Base-by-base conservation (phyloP, 2,888 invertebrate genomes). In the Cryptocheilus praepositus region DNA sequence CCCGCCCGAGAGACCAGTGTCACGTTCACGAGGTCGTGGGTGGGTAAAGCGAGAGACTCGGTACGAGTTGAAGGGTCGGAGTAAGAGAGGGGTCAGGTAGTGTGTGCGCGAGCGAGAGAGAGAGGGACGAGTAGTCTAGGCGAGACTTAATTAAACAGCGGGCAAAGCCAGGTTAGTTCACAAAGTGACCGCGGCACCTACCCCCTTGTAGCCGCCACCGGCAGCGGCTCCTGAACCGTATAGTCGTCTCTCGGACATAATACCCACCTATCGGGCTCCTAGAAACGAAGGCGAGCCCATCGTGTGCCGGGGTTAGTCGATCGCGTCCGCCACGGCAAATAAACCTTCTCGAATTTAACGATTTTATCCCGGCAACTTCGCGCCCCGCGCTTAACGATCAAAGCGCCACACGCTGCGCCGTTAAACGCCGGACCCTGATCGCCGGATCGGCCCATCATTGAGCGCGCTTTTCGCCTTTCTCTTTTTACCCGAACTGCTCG, bases 121-220 rank as follows among this genome's bases (percentile, higher is more conserved):
- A 57, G 75, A 74, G 80, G 83, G 80, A 81, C 79, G 83, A 86
- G 84, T 84, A 85, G 86, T 84, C 84, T 83, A 85, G 86, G 86
- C 84, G 82, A 86, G 87, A 88, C 87, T 88, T 88, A 88, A 88
- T 88, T 88, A 88, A 88, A 88, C 87, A 87, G 83, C 83, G 82
- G 81, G 85, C 83, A 86, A 86, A 86, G 86, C 87, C 84, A 84
- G 86, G 85, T 86, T 86, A 87, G 87, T 85, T 88, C 87, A 88
- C 88, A 89, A 89, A 89, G 88, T 87, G 87, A 88, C 88, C 88
- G 85, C 88, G 86, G 82, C 83, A 85, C 83, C 85, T 84, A 82
- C 76, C 67, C 65, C 43, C 64, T 54, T 73, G 73, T 73, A 76
- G 70, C 73, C 72, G 67, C 71, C 70, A 66, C 65, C 73, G 64